A percentile compares a stretch with the other conserved stretches of the same genome.
phyloP scores from a whole-genome alignment of 1,140 invertebrate species.

The Papilio aristodemus region DNA sequence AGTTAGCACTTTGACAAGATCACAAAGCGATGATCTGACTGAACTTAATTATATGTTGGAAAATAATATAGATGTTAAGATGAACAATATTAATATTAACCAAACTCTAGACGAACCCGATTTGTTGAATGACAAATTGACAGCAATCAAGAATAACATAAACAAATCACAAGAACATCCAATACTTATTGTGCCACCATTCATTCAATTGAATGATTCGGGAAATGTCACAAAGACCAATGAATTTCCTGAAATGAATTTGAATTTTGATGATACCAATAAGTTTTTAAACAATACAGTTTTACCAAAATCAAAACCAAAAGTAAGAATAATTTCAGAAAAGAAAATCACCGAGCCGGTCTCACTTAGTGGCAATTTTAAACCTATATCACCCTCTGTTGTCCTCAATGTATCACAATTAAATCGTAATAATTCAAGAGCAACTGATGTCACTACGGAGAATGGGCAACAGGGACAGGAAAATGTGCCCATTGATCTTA shows the following conservation, averaged over 20 bases:
- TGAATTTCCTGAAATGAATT: background rate
- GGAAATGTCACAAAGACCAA: slow-evolving; percentile 19
- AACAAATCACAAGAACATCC: slow-evolving; percentile 37
- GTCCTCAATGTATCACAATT: slow-evolving; percentile 43
- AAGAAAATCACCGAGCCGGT: slow-evolving; percentile 53
- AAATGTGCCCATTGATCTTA: background rate
- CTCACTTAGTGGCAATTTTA: slow-evolving; percentile 46
- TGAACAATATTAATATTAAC: background rate
- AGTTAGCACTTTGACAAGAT: background rate
- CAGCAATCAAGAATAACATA: slow-evolving; percentile 32
- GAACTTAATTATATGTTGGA: slow-evolving; percentile 12
- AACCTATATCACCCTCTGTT: slow-evolving; percentile 52
- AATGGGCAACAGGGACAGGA: background rate
- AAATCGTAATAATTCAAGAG: slow-evolving; percentile 17
- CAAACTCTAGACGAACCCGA: slow-evolving; percentile 1
- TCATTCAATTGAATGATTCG: slow-evolving; percentile 32
- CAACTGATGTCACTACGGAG: background rate
- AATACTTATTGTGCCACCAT: slow-evolving; percentile 42
- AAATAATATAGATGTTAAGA: slow-evolving; percentile 14
- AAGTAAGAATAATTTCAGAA: slow-evolving; percentile 56
- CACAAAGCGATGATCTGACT: slow-evolving; percentile 13
- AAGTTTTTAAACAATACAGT: background rate
- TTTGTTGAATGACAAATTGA: slow-evolving; percentile 25
- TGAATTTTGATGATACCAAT: background rate
- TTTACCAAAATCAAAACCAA: slow-evolving; percentile 39